Conservation (phyloP, 1,140 invertebrate genomes). For the Aporrectodea caliginosa region DNA sequence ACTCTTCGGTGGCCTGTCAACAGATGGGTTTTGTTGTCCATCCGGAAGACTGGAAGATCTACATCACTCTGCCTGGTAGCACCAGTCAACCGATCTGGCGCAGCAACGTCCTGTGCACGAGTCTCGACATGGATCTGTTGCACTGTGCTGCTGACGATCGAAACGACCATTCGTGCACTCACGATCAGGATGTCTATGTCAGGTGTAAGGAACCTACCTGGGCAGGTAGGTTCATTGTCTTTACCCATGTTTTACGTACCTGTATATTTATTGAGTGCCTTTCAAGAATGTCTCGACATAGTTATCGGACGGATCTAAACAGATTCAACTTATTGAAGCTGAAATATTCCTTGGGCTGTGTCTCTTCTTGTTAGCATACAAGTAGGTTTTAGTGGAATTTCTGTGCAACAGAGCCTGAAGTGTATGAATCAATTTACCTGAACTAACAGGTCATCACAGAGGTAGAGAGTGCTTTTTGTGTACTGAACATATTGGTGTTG, state of each 20-base stretch:
- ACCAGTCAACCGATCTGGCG: constrained; percentile 48
- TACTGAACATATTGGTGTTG: no score
- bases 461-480: no score
- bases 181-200: constrained; percentile 48
- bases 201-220: constrained; percentile 50
- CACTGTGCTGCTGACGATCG: constrained; percentile 74
- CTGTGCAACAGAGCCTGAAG: not conserved
- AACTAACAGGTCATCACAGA: no score
- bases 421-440: not conserved
- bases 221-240: constrained; percentile 44
- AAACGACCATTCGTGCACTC: constrained; percentile 69
- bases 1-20: constrained; percentile 89
- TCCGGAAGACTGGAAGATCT: constrained; percentile 81
- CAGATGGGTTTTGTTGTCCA: constrained; percentile 89
- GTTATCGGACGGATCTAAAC: no score
- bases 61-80: constrained; percentile 36
- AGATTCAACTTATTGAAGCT: no score
- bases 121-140: constrained; percentile 87
- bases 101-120: constrained; percentile 82
- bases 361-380: no score
- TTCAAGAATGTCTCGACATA: no score
- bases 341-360: no score
- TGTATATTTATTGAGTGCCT: no score
- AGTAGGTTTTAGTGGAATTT: no score
- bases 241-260: no score